Percentiles rank a stretch among this genome's conserved stretches.
Conservation (phyloP, 2,888 invertebrate genomes). For the Mechanitis mazaeus region DNA sequence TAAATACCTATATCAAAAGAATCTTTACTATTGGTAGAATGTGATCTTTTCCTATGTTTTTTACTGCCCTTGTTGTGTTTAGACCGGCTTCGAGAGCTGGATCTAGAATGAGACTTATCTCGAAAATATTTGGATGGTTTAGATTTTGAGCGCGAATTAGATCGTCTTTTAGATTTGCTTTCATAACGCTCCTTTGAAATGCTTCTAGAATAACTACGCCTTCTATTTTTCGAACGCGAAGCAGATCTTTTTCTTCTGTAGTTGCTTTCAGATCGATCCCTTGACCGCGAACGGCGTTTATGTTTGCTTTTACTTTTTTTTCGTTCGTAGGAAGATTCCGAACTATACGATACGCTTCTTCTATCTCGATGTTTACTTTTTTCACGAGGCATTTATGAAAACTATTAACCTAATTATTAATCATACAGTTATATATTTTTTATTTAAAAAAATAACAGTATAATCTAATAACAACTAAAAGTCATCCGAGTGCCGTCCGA, state of each 20-base stretch:
- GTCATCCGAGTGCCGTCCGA: no score
- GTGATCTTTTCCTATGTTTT: conserved; percentile 51
- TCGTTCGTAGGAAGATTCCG: conserved; percentile 63
- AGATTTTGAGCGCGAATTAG: conserved; percentile 50
- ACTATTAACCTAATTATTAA: background rate
- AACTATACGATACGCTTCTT: conserved; percentile 62
- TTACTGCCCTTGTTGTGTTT: conserved; percentile 50
- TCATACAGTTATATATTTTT: background rate
- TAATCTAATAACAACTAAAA: background rate
- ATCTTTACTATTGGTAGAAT: conserved; percentile 55
- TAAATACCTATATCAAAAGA: conserved; percentile 60
- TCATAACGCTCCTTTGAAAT: conserved; percentile 63
- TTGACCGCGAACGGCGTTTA: conserved; percentile 58
- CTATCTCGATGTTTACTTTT: conserved; percentile 62
- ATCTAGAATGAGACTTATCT: conserved; percentile 53
- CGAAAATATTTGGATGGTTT: conserved; percentile 42
- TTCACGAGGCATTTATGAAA: conserved; percentile 61
- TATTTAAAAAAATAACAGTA: no score
- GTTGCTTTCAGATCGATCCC: conserved; percentile 58
- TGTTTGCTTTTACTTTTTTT: conserved; percentile 63
- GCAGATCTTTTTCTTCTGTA: conserved; percentile 54
- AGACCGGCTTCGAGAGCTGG: conserved; percentile 53
- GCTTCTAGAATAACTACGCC: conserved; percentile 63
- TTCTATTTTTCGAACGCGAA: conserved; percentile 52
- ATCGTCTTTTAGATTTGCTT: conserved; percentile 53